These are phyloP conservation scores for Drosophila colorata DNA, from an alignment of 2,888 invertebrate species.

Conservation along the genomic window DNA sequence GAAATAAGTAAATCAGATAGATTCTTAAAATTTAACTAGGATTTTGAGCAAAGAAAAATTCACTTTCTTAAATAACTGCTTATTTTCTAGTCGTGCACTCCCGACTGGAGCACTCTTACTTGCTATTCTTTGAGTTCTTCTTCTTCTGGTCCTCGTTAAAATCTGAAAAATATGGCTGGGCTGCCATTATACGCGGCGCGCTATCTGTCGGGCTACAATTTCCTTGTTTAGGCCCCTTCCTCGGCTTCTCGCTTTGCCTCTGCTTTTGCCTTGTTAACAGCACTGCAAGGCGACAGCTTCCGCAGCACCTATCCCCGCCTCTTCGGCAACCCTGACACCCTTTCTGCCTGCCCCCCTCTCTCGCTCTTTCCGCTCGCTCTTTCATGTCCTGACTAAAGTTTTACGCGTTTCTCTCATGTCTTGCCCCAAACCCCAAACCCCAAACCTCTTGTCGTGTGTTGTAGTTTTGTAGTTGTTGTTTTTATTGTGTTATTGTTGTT, in stretches of 20 bases:
- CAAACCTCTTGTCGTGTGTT: constrained; percentile 16
- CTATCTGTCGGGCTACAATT: constrained; percentile 75
- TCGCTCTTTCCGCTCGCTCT: background rate
- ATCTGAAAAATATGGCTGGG: constrained; percentile 73
- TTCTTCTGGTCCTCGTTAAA: constrained; percentile 62
- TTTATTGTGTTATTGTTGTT: constrained; percentile 5
- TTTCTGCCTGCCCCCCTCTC: background rate
- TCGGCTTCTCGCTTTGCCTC: constrained; percentile 14
- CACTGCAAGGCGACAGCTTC: constrained; percentile 51
- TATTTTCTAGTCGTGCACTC: background rate
- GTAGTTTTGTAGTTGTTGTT: constrained; percentile 27
- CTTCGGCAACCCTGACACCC: too few relatives aligned
- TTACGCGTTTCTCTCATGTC: constrained; percentile 44
- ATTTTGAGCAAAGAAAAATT: too few relatives aligned
- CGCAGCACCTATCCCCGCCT: constrained; percentile 17
- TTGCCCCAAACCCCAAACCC: constrained; percentile 10
- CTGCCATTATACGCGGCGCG: constrained; percentile 63
- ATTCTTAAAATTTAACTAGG: too few relatives aligned
- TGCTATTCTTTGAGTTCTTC: constrained; percentile 16
- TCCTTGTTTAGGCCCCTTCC: constrained; percentile 52
- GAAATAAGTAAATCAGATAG: too few relatives aligned
- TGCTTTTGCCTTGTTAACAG: constrained; percentile 70
- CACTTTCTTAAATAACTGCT: too few relatives aligned
- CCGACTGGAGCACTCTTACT: background rate
- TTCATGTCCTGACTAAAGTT: constrained; percentile 43